Percentiles rank a stretch among this genome's conserved stretches.
Conservation (phyloP, 1,140 invertebrate genomes). For the Brevipalpus yothersi region DNA sequence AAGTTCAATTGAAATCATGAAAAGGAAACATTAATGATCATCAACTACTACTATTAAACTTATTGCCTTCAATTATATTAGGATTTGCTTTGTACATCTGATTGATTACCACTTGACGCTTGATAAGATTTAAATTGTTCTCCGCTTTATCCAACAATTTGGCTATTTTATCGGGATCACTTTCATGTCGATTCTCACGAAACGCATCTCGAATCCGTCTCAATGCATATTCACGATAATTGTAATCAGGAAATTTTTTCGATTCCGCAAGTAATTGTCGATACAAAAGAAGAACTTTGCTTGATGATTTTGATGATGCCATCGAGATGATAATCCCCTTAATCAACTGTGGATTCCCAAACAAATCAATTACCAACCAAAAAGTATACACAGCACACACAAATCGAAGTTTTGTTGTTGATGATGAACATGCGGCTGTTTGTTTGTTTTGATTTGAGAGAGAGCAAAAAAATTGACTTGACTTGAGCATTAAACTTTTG, state of each 20-base stretch:
- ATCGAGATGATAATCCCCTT: too few relatives aligned
- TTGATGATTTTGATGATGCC: neutral
- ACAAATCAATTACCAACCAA: too few relatives aligned
- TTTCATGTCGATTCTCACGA: constrained; percentile 16
- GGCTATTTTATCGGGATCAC: constrained; percentile 14
- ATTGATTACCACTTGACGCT: constrained; percentile 16
- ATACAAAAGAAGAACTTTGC: constrained; percentile 11
- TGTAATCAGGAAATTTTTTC: constrained; percentile 12
- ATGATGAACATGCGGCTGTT: too few relatives aligned
- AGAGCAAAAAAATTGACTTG: too few relatives aligned
- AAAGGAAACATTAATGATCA: too few relatives aligned
- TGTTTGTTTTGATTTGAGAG: too few relatives aligned
- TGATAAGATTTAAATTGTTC: constrained; percentile 19
- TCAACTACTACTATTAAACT: too few relatives aligned
- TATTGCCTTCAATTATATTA: constrained; percentile 8
- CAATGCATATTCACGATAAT: constrained; percentile 18
- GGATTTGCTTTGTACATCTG: constrained; percentile 9
- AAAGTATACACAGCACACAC: too few relatives aligned
- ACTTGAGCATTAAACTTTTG: too few relatives aligned
- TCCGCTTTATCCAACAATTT: constrained; percentile 16
- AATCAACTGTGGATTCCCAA: too few relatives aligned
- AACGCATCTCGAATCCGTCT: constrained; percentile 19
- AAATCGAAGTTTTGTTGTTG: too few relatives aligned
- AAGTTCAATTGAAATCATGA: too few relatives aligned
- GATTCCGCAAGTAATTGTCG: constrained; percentile 11